Conservation (phyloP, 1,140 invertebrate species). For the Arctopsyche grandis region DNA sequence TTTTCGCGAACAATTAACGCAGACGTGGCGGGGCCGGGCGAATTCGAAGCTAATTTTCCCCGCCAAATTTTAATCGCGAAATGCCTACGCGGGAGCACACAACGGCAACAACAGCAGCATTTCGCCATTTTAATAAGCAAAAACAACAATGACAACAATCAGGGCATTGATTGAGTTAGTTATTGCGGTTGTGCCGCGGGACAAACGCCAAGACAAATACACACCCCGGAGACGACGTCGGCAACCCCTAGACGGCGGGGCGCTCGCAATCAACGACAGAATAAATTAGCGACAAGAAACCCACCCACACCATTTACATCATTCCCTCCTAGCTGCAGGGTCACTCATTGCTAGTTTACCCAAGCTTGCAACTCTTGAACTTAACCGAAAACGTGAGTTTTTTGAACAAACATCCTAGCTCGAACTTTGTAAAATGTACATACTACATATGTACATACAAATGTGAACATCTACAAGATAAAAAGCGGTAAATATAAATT, state of each 20-base stretch:
- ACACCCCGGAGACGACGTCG: background rate
- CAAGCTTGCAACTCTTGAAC: background rate
- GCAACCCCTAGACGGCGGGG: background rate
- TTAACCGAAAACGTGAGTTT: background rate
- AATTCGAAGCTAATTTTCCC: background rate
- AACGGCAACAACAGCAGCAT: background rate
- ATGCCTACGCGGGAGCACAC: background rate
- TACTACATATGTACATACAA: background rate
- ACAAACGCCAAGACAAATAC: background rate
- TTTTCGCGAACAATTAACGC: background rate
- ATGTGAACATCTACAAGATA: too few species aligned
- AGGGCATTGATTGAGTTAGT: slow-evolving; percentile 35
- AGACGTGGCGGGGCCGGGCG: too few species aligned
- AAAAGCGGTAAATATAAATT: too few species aligned
- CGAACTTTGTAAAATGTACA: background rate
- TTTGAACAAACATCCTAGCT: background rate
- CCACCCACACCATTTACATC: background rate
- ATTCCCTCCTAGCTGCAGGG: too few species aligned
- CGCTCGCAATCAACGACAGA: slow-evolving; percentile 34
- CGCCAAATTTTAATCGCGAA: background rate
- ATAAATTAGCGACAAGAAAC: slow-evolving; percentile 25
- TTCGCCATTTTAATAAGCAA: slow-evolving; percentile 1
- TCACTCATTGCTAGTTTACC: too few species aligned
- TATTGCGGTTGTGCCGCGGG: background rate
- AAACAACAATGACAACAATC: slow-evolving; percentile 36